Evolutionary conservation across 2,113 vertebrate species (phyloP), one percentile per base, ranked within the genome.

Genomic region (Thermophis baileyi): DNA sequence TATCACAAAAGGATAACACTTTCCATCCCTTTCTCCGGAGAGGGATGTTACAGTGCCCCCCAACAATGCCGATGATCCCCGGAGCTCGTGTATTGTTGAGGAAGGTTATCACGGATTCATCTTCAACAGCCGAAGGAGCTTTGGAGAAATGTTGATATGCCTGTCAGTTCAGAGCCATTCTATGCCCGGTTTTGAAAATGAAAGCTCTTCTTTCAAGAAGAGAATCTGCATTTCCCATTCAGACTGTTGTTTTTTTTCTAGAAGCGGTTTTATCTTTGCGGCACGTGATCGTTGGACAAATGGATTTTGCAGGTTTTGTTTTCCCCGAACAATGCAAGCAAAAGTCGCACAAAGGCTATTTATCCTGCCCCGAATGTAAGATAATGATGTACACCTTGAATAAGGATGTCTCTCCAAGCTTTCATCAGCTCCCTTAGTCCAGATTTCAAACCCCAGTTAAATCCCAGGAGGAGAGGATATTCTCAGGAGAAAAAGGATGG

Each of bases 1-100:
- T 96, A 95, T 96, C 97, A 12, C 94, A 3, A 4, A 95, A 96
- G 95, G 96, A 97, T 96, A 96, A 97, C 96, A 94, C 95, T 95
- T 93, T 92, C 94, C 92, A 93, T 35, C n/a, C 94, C 96, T 95
- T 97, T 97, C 94, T 97, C 96, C 94, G 85, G 95, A 93, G 94
- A 94, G 95, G 95, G 93, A 96, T 95, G 95, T 96, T 94, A 96
- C 96, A 96, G 94, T 94, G 91, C 94, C 57, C 94, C 69, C 24
- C 93, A 92, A 94, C 96, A 94, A 95, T 95, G 96, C 94, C 91
- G 95, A 92, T 92, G 93, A 93, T 92, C 94, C 93, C 95, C 90
- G 94, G 94, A 96, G 94, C 94, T 95, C 89, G 93, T 93, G 95
- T 94, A 95, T 95, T 94, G 94, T 94, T 92, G 69, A 0, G 11